Conservation (phyloP, 2,113 vertebrate species). For the Heterotilapia buettikoferi region DNA sequence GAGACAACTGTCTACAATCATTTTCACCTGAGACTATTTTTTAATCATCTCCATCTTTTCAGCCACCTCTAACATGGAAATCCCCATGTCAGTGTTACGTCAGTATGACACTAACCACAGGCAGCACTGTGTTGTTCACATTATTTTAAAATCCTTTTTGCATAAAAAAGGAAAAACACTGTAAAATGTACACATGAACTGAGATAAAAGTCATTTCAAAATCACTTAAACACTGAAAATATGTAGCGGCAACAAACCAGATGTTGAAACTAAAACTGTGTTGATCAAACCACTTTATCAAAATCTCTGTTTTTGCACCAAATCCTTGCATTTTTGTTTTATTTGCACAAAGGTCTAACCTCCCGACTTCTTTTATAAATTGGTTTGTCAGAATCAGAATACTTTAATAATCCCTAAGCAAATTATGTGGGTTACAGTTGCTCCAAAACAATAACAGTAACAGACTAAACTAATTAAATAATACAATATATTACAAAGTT, state of each 20-base stretch:
- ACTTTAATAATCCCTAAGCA: not conserved
- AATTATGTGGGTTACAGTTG: not conserved
- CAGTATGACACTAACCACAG: not conserved
- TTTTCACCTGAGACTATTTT: not conserved
- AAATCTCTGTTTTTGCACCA: not conserved
- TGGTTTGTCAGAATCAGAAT: not conserved
- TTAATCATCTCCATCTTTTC: not conserved
- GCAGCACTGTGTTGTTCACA: not conserved
- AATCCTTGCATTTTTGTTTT: not conserved
- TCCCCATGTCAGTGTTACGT: not conserved
- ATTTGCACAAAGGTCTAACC: not conserved
- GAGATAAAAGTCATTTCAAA: not conserved
- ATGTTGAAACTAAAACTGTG: not conserved
- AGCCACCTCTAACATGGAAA: not conserved
- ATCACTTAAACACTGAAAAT: not conserved
- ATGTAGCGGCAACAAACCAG: not conserved
- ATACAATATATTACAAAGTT: not conserved
- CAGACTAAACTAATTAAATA: not conserved
- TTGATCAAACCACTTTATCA: not conserved
- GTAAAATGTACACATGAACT: not conserved
- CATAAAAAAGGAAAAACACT: not conserved
- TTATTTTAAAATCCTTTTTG: not conserved
- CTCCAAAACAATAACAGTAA: not conserved
- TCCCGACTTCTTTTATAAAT: not conserved
- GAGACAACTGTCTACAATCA: not conserved